A percentile compares a stretch with the other conserved stretches of the same genome.
Evolutionary conservation across 2,888 invertebrate species (phyloP).

Genomic region (Geotrupes spiniger): DNA sequence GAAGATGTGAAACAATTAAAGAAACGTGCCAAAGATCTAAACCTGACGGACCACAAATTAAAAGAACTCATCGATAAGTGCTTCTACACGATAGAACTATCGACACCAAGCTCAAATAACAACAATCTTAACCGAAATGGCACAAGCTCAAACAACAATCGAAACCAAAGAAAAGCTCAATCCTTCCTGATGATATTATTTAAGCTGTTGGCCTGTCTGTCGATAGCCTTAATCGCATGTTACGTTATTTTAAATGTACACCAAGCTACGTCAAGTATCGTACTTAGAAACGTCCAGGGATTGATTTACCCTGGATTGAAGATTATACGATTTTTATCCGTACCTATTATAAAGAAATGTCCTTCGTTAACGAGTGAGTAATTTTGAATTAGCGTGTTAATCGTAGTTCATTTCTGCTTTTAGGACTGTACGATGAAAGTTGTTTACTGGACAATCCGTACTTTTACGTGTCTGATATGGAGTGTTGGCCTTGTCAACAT

Average conservation of each 20-base stretch:
- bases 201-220: conserved; percentile 35
- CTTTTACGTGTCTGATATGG: conserved; percentile 77
- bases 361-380: conserved; percentile 68
- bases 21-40: conserved; percentile 57
- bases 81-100: too few relatives aligned
- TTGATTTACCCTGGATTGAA: conserved; percentile 79
- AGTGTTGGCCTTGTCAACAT: conserved; percentile 79
- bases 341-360: conserved; percentile 73
- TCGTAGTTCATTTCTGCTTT: conserved; percentile 16
- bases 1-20: conserved; percentile 59
- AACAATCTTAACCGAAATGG: conserved; percentile 44
- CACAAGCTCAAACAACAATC: conserved; percentile 21
- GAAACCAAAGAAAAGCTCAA: conserved; percentile 14
- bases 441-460: conserved; percentile 82
- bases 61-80: conserved; percentile 59
- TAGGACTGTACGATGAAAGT: conserved; percentile 79
- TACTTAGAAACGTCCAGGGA: conserved; percentile 72
- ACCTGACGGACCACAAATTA: conserved; percentile 63
- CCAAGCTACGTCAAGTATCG: conserved; percentile 62
- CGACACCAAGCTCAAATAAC: too few relatives aligned
- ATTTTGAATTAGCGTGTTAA: conserved; percentile 5
- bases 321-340: conserved; percentile 66
- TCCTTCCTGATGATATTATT: conserved; percentile 19
- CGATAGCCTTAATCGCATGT: conserved; percentile 45
- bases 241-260: conserved; percentile 55